Conservation (phyloP, 2,888 invertebrate genomes). For the Alloplasta piceator region DNA sequence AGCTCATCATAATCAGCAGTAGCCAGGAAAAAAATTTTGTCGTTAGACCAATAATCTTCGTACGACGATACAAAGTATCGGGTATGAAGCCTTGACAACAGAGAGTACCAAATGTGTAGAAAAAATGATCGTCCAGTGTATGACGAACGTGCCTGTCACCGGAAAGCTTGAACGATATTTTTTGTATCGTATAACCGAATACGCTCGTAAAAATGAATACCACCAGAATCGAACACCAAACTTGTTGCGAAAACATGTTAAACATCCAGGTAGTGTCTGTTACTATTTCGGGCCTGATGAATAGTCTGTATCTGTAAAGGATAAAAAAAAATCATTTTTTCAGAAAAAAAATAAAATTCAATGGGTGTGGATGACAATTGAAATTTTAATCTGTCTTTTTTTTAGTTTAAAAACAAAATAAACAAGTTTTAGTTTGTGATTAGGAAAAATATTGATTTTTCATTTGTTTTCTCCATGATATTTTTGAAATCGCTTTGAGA, state of each 20-base stretch:
- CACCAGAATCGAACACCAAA: slow-evolving; percentile 37
- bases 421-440: too few species aligned
- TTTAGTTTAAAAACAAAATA: too few species aligned
- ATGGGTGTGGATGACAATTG: too few species aligned
- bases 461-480: too few species aligned
- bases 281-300: slow-evolving; percentile 51
- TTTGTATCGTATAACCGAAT: slow-evolving; percentile 43
- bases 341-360: too few species aligned
- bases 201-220: slow-evolving; percentile 41
- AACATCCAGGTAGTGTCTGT: slow-evolving; percentile 48
- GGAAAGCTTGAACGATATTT: slow-evolving; percentile 23
- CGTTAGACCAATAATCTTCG: slow-evolving; percentile 65
- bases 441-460: too few species aligned
- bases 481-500: too few species aligned
- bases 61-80: slow-evolving; percentile 52
- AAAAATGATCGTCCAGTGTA: slow-evolving; percentile 65
- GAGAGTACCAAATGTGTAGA: slow-evolving; percentile 66
- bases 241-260: slow-evolving; percentile 39
- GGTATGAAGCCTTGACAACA: slow-evolving; percentile 68
- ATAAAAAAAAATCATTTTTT: too few species aligned
- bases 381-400: too few species aligned
- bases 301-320: slow-evolving; percentile 41
- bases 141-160: slow-evolving; percentile 8
- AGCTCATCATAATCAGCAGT: slow-evolving; percentile 64
- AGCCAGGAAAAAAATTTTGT: slow-evolving; percentile 69